Percentiles rank a stretch among this genome's conserved stretches.
Conservation (phyloP, 2,113 vertebrate genomes). For the Rissa tridactyla region DNA sequence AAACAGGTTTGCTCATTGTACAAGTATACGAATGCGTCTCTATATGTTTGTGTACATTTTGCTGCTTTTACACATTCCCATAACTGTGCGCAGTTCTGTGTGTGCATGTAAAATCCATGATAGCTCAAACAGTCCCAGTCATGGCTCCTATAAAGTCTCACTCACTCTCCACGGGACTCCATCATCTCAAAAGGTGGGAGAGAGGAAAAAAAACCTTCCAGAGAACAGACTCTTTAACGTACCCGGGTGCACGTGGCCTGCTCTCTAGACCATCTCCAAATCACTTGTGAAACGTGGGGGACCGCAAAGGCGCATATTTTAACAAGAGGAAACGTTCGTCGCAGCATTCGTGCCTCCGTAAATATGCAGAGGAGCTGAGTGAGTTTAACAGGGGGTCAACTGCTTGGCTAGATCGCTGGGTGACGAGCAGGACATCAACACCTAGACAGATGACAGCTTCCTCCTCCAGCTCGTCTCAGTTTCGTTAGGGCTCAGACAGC, state of each 20-base stretch:
- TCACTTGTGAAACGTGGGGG: background rate
- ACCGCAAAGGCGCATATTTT: background rate
- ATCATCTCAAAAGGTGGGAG: background rate
- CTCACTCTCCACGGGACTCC: background rate
- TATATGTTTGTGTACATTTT: rapidly evolving
- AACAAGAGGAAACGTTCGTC: background rate
- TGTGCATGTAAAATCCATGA: rapidly evolving
- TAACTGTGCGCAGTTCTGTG: background rate
- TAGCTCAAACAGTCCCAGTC: background rate
- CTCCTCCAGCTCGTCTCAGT: background rate
- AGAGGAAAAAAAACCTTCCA: background rate
- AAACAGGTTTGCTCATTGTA: background rate
- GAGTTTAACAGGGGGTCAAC: background rate
- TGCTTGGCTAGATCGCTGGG: background rate
- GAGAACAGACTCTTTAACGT: rapidly evolving
- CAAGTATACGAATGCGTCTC: rapidly evolving
- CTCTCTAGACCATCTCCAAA: background rate
- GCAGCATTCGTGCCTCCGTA: rapidly evolving
- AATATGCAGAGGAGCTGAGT: background rate
- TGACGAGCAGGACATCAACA: slow-evolving; percentile 15
- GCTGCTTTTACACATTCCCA: background rate
- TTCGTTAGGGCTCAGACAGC: background rate
- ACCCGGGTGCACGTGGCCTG: rapidly evolving
- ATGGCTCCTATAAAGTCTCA: rapidly evolving
- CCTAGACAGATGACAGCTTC: slow-evolving; percentile 30